phyloP scores from a whole-genome alignment of 2,888 invertebrate genomes.

The Scaptomyza cyrtandrae region DNA sequence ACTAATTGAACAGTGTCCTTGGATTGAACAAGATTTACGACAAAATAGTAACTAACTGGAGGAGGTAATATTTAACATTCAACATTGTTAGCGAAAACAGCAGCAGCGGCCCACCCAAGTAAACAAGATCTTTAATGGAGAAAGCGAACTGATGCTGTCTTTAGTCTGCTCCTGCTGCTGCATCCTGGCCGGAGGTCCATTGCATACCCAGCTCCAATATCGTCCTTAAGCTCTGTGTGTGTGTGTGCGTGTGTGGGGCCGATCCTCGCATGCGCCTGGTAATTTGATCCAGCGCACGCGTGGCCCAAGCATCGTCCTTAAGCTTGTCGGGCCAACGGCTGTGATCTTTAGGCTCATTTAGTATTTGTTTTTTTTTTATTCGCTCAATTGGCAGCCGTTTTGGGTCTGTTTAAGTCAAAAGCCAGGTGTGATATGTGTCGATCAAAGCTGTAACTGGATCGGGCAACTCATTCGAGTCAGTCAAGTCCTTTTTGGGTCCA shows the following conservation, averaged over 20 bases:
- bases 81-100: conserved; percentile 41
- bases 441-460: conserved; percentile 57
- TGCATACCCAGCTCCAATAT: conserved; percentile 50
- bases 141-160: conserved; percentile 34
- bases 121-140: not conserved
- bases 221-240: conserved; percentile 24
- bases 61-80: conserved; percentile 40
- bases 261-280: conserved; percentile 57
- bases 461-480: not conserved
- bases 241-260: conserved; percentile 27
- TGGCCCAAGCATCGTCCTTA: conserved; percentile 49
- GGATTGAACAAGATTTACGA: conserved; percentile 48
- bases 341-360: conserved; percentile 62
- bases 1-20: conserved; percentile 73
- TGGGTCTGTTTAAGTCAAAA: conserved; percentile 20
- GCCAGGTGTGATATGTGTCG: conserved; percentile 60
- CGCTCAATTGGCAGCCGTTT: conserved; percentile 53
- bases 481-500: conserved; percentile 29
- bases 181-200: conserved; percentile 62
- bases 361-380: conserved; percentile 16
- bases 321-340: conserved; percentile 64
- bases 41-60: conserved; percentile 13
- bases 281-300: conserved; percentile 70
- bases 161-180: conserved; percentile 13
- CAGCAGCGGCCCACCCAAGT: conserved; percentile 42